A percentile compares a stretch with the other conserved stretches of the same genome.
These are phyloP conservation scores for Burhinus bistriatus DNA, from an alignment of 2,113 vertebrate genomes.

Conservation along the genomic window DNA sequence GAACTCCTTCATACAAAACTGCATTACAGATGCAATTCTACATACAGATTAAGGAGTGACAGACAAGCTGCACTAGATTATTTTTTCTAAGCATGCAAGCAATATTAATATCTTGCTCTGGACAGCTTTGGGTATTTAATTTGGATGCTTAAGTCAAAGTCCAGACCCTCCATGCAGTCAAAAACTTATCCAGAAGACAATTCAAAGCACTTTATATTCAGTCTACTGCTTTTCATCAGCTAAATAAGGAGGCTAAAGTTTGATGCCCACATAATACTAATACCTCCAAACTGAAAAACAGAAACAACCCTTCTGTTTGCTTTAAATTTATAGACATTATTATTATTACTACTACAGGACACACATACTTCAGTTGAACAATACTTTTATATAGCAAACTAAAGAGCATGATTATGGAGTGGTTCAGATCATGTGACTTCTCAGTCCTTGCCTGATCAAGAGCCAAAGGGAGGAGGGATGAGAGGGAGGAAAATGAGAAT, in stretches of 20 bases:
- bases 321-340: neutral
- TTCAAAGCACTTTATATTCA: neutral
- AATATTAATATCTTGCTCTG: neutral
- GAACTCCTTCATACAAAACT: neutral
- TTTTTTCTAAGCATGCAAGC: neutral
- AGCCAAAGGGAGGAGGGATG: constrained; percentile 21
- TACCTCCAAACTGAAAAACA: neutral
- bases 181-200: neutral
- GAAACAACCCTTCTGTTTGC: neutral
- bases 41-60: neutral
- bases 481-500: constrained; percentile 21
- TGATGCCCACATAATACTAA: neutral
- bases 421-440: neutral
- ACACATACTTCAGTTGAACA: neutral
- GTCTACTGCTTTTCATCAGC: neutral
- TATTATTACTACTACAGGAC: neutral
- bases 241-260: neutral
- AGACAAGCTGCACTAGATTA: neutral
- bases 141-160: neutral
- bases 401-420: neutral
- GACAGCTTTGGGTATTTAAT: neutral
- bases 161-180: neutral
- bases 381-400: neutral
- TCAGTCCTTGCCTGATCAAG: neutral
- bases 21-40: neutral